Percentiles rank a stretch among this genome's conserved stretches.
Conservation (phyloP, 1,140 invertebrate species). For the Dendrolimus punctatus region DNA sequence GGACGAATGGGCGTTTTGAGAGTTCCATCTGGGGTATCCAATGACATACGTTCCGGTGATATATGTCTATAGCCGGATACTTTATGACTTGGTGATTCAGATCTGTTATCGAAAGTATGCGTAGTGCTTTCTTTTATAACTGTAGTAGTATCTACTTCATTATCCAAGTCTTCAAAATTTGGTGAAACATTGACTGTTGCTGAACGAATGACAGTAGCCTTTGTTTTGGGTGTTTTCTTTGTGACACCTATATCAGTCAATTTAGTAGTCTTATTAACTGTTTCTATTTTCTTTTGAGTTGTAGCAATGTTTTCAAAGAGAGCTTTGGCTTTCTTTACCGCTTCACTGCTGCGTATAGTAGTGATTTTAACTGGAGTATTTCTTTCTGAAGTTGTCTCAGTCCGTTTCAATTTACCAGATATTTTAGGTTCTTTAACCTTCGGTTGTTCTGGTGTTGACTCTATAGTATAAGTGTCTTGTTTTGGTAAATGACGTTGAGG, state of each 20-base stretch:
- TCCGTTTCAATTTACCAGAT: conserved; percentile 8
- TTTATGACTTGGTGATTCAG: no score
- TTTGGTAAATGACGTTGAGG: conserved; percentile 1
- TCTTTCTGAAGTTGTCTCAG: conserved; percentile 30
- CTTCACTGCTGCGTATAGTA: conserved; percentile 72
- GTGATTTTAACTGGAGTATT: conserved; percentile 47
- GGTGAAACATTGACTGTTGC: conserved; percentile 25
- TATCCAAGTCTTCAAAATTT: conserved; percentile 21
- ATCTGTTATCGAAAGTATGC: conserved; percentile 3
- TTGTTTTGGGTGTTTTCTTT: conserved; percentile 46
- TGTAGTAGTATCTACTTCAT: conserved; percentile 22
- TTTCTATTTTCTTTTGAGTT: conserved; percentile 42
- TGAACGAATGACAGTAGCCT: conserved; percentile 31
- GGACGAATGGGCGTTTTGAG: conserved; percentile 32
- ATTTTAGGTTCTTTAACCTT: conserved; percentile 28
- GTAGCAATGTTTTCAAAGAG: conserved; percentile 77
- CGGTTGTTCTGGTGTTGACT: conserved; percentile 26
- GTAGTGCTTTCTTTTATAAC: conserved; percentile 12
- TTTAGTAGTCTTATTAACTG: conserved; percentile 38
- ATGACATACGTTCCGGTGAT: no score
- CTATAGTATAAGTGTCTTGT: neutral
- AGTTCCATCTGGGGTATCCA: no score
- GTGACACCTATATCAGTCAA: conserved; percentile 53
- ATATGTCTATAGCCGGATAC: no score
- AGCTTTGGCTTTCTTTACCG: conserved; percentile 76